Base-by-base conservation (phyloP, 2,797 vertebrate species). In the Borostomias antarcticus region DNA sequence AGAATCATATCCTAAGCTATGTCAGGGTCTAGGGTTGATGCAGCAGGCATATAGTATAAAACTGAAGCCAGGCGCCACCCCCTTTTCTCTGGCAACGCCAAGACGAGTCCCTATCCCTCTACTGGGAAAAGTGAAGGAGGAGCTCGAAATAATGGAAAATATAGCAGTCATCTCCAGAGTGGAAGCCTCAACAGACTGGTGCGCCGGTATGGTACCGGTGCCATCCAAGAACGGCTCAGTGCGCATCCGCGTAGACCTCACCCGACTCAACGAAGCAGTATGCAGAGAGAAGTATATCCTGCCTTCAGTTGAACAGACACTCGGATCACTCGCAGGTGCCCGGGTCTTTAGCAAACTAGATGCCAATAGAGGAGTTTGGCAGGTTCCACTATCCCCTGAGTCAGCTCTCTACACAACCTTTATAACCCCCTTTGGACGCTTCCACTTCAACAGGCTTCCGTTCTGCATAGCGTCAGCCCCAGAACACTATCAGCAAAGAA, bases 401-500 rank as follows among this genome's bases (percentile, higher is more conserved):
- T 62, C 43, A 3, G 19, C 26, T 1, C 3, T 15, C 2, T 40
- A n/a, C 19, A 64, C 62, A 0, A 64, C 48, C 0, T 52, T 64
- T 17, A 53, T 40, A 2, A 64, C 30, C 3, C 62, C 62, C 11
- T 53, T 51, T 51, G 30, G 65, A 13, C 19, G 47, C 2, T 68
- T 11, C 2, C 4, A 23, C 15, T 67, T 60, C 11, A 57, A 64
- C 15, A n/a, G 60, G 0, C 23, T 70, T 6, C 35, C 45, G 0
- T 71, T 64, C 15, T 54, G 69, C 2, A 71, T 71, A 6, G 29
- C 63, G 1, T 77, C 64, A 0, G 47, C 68, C 0, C 68, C 65
- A 0, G 52, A 79, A 53, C 66, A 76, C 6, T 71, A 74, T 13
- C 77, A 76, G 13, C 62, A 59, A 5, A 25, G 19, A 19, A 73